These are phyloP conservation scores for Koerneria pararmatus DNA, from an alignment of 2,888 invertebrate genomes.

Conservation along the genomic window DNA sequence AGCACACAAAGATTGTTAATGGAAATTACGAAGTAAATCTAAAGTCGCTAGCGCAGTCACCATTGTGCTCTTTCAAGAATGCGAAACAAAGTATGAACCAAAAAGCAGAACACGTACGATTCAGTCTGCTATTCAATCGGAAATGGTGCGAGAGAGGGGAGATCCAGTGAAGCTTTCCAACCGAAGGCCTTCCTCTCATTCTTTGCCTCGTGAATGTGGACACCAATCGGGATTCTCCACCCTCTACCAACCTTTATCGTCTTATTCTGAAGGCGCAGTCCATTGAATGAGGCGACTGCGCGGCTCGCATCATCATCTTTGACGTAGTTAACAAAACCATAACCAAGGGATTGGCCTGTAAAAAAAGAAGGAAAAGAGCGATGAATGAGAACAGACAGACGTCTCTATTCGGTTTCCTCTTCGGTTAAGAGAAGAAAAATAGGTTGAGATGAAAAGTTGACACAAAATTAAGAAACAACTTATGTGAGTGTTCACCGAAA, in stretches of 20 bases:
- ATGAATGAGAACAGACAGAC: background rate
- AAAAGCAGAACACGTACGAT: too few relatives aligned
- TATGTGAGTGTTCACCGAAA: background rate
- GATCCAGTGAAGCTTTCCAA: too few relatives aligned
- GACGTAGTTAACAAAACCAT: slow-evolving; percentile 99
- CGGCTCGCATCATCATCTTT: slow-evolving; percentile 95
- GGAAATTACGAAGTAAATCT: too few relatives aligned
- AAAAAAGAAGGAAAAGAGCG: slow-evolving; percentile 10
- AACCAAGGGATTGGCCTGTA: slow-evolving; percentile 92
- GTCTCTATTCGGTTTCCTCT: background rate
- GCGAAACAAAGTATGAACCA: too few relatives aligned
- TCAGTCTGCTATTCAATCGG: too few relatives aligned
- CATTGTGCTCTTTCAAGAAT: too few relatives aligned
- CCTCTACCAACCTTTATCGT: slow-evolving; percentile 85
- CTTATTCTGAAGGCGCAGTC: slow-evolving; percentile 95
- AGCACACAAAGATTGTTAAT: too few relatives aligned
- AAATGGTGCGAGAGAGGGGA: too few relatives aligned
- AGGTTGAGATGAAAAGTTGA: background rate
- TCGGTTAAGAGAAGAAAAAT: background rate
- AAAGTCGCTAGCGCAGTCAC: too few relatives aligned
- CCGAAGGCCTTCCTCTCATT: too few relatives aligned
- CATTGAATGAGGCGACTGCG: slow-evolving; percentile 95
- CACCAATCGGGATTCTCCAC: background rate
- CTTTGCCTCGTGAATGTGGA: background rate
- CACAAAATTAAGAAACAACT: background rate